Conservation (phyloP, 1,140 invertebrate genomes). For the Phymastichus coffea region DNA sequence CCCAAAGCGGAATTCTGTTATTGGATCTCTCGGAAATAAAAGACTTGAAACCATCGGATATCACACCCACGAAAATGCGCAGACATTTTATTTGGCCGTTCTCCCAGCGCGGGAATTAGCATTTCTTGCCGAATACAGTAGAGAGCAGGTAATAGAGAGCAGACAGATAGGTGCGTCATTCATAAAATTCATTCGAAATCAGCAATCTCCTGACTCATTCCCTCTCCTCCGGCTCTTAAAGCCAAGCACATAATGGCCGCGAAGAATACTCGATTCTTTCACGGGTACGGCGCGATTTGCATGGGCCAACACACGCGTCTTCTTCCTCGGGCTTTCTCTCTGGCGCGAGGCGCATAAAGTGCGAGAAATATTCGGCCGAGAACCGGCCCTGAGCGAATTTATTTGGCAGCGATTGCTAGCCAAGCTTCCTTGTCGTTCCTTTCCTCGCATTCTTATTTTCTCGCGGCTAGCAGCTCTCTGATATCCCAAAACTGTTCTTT, state of each 20-base stretch:
- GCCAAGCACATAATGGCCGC: not conserved
- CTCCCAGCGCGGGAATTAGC: too few species aligned
- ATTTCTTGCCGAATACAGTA: too few species aligned
- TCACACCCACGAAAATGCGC: too few species aligned
- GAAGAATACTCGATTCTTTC: not conserved
- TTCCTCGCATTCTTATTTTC: not conserved
- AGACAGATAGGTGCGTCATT: not conserved
- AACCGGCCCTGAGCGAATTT: not conserved
- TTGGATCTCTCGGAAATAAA: too few species aligned
- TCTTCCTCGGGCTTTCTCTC: not conserved
- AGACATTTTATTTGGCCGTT: too few species aligned
- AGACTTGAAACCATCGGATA: too few species aligned
- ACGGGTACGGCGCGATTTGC: not conserved
- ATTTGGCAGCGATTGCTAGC: not conserved
- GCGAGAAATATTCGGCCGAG: conserved; percentile 7
- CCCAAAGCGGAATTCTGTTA: too few species aligned
- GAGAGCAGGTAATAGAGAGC: too few species aligned
- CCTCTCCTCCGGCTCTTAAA: not conserved
- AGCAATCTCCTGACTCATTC: not conserved
- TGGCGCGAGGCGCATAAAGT: conserved; percentile 9
- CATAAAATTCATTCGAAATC: conserved; percentile 5
- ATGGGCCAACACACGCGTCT: conserved; percentile 1
- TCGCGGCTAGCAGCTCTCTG: too few species aligned
- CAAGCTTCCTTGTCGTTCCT: not conserved
- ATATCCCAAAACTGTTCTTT: too few species aligned